Percentiles rank a stretch among this genome's conserved stretches.
These are phyloP conservation scores for Petroica traversi DNA, from an alignment of 2,113 vertebrate species.

Conservation along the genomic window DNA sequence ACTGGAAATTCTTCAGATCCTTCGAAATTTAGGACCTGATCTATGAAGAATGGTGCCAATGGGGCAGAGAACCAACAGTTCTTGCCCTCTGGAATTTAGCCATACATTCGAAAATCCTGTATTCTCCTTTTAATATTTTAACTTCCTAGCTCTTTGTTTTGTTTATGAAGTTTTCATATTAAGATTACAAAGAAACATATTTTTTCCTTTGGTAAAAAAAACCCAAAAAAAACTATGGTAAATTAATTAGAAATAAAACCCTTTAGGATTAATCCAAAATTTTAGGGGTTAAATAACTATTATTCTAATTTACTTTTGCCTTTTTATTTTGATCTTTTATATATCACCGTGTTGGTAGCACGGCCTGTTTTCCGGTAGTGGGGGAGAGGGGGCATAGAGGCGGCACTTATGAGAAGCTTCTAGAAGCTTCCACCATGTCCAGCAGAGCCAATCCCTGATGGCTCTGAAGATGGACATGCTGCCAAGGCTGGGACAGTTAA, in stretches of 20 bases:
- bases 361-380: accelerated
- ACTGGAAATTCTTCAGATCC: neutral
- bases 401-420: neutral
- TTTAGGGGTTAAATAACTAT: neutral
- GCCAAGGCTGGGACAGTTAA: neutral
- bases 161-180: neutral
- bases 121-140: neutral
- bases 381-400: neutral
- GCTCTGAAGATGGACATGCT: neutral
- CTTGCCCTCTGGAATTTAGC: neutral
- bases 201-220: neutral
- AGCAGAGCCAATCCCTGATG: neutral
- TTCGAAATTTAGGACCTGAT: neutral
- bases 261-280: neutral
- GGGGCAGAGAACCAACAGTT: neutral
- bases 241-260: neutral
- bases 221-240: neutral
- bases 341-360: neutral
- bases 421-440: neutral
- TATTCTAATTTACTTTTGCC: neutral
- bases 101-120: neutral
- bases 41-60: neutral
- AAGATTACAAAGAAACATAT: neutral
- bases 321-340: neutral
- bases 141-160: neutral